Evolutionary conservation across 30 jellyfish, hydroid and myxozoan species (phyloP).

Genomic region (Aurelia aurita complex sp. Pacific): DNA sequence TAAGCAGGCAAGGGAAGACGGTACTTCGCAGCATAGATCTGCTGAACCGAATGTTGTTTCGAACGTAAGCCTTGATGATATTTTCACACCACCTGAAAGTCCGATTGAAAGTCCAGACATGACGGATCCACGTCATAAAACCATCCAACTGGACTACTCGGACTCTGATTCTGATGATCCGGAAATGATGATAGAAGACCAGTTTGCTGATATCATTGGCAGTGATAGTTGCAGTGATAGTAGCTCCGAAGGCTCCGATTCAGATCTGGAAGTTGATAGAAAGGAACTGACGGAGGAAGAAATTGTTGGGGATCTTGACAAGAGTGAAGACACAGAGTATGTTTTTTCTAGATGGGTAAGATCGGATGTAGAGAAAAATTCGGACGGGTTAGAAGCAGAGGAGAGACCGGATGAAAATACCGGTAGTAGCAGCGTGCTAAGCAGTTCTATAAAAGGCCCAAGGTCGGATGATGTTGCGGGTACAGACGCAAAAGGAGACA

Average conservation of each 20-base stretch:
- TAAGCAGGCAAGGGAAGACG: not conserved
- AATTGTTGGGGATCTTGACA: conserved; percentile 20
- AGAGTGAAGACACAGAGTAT: conserved; percentile 45
- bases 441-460: too few relatives aligned
- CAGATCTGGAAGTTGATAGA: conserved; percentile 42
- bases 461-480: not conserved
- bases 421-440: not conserved
- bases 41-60: not conserved
- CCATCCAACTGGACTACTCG: conserved; percentile 36
- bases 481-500: not conserved
- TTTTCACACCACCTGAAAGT: conserved; percentile 53
- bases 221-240: conserved; percentile 29
- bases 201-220: conserved; percentile 48
- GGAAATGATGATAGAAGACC: conserved; percentile 62
- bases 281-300: conserved; percentile 55
- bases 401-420: not conserved
- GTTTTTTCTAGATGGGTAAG: conserved; percentile 36
- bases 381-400: conserved; percentile 17
- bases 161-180: conserved; percentile 71
- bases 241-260: conserved; percentile 33
- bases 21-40: not conserved
- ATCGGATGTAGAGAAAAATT: conserved; percentile 4
- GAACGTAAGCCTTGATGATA: conserved; percentile 18
- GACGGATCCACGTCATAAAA: conserved; percentile 2
- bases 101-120: conserved; percentile 45